phyloP scores from a whole-genome alignment of 2,888 invertebrate species.

The Strigamia crassipes region DNA sequence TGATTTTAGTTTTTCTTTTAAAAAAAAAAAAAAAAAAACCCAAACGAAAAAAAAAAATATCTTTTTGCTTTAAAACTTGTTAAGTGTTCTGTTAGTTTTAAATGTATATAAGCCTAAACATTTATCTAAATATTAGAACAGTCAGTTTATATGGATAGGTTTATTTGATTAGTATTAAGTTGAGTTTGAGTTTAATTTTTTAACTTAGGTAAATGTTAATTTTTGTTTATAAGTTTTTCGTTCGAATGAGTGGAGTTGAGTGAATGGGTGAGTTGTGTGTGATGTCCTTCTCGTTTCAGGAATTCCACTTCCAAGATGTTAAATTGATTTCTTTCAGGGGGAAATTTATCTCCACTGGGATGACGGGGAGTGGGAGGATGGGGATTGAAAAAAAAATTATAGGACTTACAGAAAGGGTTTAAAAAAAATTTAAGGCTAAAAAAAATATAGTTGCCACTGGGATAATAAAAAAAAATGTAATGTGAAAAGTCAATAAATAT shows the following conservation, averaged over 20 bases:
- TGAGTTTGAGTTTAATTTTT: constrained; percentile 24
- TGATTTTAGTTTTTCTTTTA: not conserved
- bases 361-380: not conserved
- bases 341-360: constrained; percentile 5
- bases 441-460: constrained; percentile 25
- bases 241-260: constrained; percentile 27
- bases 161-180: constrained; percentile 6
- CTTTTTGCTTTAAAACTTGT: constrained; percentile 18
- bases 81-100: constrained; percentile 12
- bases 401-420: not conserved
- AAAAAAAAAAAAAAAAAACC: not conserved
- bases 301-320: constrained; percentile 43
- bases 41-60: not conserved
- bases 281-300: constrained; percentile 45
- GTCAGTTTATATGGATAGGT: not conserved
- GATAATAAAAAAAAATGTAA: constrained; percentile 28
- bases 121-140: not conserved
- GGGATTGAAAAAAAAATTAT: not conserved
- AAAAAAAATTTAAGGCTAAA: constrained; percentile 19
- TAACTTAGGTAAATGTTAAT: constrained; percentile 15
- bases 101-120: constrained; percentile 32
- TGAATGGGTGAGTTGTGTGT: constrained; percentile 39
- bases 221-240: constrained; percentile 20
- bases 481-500: constrained; percentile 36
- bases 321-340: constrained; percentile 39